A percentile compares a stretch with the other conserved stretches of the same genome.
Evolutionary conservation across 2,888 invertebrate genomes (phyloP).

Genomic region (Ichneumoninae sp.): DNA sequence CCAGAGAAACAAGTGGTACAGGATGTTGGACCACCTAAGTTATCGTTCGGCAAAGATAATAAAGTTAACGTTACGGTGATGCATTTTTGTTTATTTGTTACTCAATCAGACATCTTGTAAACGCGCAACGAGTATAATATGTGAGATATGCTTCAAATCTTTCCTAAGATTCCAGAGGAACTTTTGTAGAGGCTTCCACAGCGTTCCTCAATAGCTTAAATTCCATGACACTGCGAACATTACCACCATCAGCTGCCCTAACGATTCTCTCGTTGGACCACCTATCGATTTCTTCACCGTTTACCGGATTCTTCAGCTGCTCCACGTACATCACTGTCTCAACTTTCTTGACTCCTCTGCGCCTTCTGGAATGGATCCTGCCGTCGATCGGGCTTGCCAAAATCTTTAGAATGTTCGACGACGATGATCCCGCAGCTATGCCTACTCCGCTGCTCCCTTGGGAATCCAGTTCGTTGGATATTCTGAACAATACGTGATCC

Average conservation of each 20-base stretch:
- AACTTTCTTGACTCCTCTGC: slow-evolving; percentile 30
- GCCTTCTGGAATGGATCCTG: slow-evolving; percentile 40
- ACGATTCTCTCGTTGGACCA: slow-evolving; percentile 71
- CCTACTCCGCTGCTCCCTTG: background rate
- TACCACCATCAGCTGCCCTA: slow-evolving; percentile 61
- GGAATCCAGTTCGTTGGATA: slow-evolving; percentile 36
- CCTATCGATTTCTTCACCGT: slow-evolving; percentile 62
- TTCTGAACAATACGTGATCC: slow-evolving; percentile 58
- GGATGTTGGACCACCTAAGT: background rate
- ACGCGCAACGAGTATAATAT: slow-evolving; percentile 9
- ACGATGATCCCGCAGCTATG: slow-evolving; percentile 20
- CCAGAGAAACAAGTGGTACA: background rate
- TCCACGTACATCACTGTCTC: slow-evolving; percentile 5
- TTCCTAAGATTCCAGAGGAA: slow-evolving; percentile 27
- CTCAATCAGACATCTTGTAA: background rate
- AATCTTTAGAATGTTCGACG: slow-evolving; percentile 48
- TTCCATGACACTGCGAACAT: slow-evolving; percentile 69
- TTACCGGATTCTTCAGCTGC: slow-evolving; percentile 24
- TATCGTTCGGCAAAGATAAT: slow-evolving; percentile 6
- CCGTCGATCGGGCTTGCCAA: slow-evolving; percentile 62
- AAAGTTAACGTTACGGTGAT: slow-evolving; percentile 10
- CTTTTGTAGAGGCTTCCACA: slow-evolving; percentile 15
- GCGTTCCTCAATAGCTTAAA: slow-evolving; percentile 64
- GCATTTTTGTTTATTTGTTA: slow-evolving; percentile 12
- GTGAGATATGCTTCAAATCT: background rate